A percentile compares a stretch with the other conserved stretches of the same genome.
phyloP scores from a whole-genome alignment of 2,888 invertebrate genomes.

The Vesta saturnalis region DNA sequence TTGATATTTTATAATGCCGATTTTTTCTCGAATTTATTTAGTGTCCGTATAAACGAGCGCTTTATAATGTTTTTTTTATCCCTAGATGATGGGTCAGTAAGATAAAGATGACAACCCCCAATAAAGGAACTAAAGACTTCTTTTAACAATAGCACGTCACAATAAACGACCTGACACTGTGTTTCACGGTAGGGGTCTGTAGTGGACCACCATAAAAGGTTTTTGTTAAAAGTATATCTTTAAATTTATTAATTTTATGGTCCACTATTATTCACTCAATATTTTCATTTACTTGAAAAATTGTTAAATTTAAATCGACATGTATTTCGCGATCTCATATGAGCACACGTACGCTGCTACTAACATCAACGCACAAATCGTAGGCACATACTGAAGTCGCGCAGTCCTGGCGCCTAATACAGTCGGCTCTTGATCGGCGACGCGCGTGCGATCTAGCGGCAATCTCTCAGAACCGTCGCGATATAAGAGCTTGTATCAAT shows the following conservation, averaged over 20 bases:
- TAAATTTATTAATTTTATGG: constrained; percentile 21
- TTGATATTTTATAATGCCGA: no score
- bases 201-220: constrained; percentile 26
- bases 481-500: constrained; percentile 36
- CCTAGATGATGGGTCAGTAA: constrained; percentile 16
- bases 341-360: constrained; percentile 52
- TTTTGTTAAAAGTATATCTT: constrained; percentile 10
- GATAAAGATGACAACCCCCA: constrained; percentile 42
- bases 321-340: constrained; percentile 55
- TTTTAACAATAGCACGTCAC: constrained; percentile 46
- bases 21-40: constrained; percentile 15
- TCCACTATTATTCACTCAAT: constrained; percentile 16
- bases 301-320: constrained; percentile 28
- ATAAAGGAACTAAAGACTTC: constrained; percentile 40
- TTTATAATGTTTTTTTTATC: constrained; percentile 25
- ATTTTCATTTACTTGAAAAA: constrained; percentile 12
- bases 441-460: constrained; percentile 67
- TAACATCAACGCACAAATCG: constrained; percentile 57
- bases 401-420: constrained; percentile 60
- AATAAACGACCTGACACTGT: constrained; percentile 39
- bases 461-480: constrained; percentile 47
- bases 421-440: constrained; percentile 60
- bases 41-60: constrained; percentile 16
- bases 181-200: constrained; percentile 30
- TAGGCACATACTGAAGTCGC: constrained; percentile 67